phyloP scores from a whole-genome alignment of 92 coral and sea anemone species.

The Palythoa grandiflora region DNA sequence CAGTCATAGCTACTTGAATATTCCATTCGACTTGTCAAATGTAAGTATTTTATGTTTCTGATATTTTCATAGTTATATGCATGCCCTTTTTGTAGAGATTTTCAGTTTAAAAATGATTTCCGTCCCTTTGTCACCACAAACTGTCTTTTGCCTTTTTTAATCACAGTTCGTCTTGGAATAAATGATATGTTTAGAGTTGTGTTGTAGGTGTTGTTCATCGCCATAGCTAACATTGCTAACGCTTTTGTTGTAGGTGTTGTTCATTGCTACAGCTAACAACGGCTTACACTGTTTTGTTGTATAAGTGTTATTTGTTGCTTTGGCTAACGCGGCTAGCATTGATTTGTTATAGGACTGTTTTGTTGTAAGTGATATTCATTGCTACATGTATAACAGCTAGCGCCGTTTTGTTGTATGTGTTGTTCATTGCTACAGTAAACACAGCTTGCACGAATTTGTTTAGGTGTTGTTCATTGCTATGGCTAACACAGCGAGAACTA shows the following conservation, averaged over 20 bases:
- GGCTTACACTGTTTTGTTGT: not conserved
- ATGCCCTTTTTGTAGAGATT: not conserved
- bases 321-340: not conserved
- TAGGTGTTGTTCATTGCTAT: constrained; percentile 82
- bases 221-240: not conserved
- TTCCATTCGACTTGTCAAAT: constrained; percentile 87
- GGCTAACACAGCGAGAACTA: constrained; percentile 75
- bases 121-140: not conserved
- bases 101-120: too few species aligned
- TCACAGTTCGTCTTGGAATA: too few species aligned
- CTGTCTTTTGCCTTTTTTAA: not conserved
- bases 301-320: not conserved
- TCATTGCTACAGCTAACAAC: not conserved
- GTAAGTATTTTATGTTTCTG: constrained; percentile 49
- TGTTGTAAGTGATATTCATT: not conserved
- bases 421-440: not conserved
- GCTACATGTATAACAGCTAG: not conserved
- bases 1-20: constrained; percentile 74
- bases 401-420: not conserved
- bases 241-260: not conserved
- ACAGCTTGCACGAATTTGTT: not conserved
- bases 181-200: too few species aligned
- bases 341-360: too few species aligned
- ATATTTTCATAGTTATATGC: not conserved
- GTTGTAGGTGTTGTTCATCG: too few species aligned